Conservation (phyloP, 2,888 invertebrate species). For the Pomacea canaliculata region DNA sequence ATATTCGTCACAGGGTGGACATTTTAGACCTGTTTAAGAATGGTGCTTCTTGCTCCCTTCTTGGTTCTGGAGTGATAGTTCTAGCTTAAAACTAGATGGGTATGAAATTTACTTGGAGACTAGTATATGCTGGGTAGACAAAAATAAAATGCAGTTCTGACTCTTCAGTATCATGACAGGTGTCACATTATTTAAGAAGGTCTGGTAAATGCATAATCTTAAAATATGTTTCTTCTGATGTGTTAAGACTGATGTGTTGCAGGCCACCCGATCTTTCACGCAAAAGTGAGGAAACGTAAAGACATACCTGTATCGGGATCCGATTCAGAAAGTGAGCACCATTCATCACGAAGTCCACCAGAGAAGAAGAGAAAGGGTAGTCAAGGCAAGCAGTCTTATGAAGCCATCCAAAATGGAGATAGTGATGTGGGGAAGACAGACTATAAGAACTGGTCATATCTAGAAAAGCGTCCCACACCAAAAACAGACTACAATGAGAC, state of each 20-base stretch:
- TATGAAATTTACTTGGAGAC: too few relatives aligned
- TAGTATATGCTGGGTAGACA: too few relatives aligned
- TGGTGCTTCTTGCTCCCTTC: too few relatives aligned
- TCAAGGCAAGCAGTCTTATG: not conserved
- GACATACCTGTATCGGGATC: constrained; percentile 26
- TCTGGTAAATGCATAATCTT: too few relatives aligned
- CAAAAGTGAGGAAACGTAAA: constrained; percentile 27
- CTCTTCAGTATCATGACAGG: too few relatives aligned
- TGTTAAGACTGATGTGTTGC: not conserved
- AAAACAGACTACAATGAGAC: constrained; percentile 61
- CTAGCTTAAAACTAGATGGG: too few relatives aligned
- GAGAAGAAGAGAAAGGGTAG: constrained; percentile 23
- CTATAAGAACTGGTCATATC: constrained; percentile 34
- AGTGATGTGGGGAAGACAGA: constrained; percentile 28
- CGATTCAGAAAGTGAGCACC: constrained; percentile 31
- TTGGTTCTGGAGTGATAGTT: too few relatives aligned
- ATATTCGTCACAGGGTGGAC: too few relatives aligned
- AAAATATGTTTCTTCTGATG: too few relatives aligned
- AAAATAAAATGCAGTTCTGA: too few relatives aligned
- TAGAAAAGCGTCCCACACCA: constrained; percentile 56
- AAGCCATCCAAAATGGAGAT: constrained; percentile 27
- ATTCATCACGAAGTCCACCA: constrained; percentile 11
- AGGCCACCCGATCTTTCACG: constrained; percentile 5
- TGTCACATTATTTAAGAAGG: too few relatives aligned
- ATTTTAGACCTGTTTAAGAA: too few relatives aligned